Evolutionary conservation across 2,888 invertebrate genomes (phyloP).

Genomic region (Tetramorium bicarinatum): DNA sequence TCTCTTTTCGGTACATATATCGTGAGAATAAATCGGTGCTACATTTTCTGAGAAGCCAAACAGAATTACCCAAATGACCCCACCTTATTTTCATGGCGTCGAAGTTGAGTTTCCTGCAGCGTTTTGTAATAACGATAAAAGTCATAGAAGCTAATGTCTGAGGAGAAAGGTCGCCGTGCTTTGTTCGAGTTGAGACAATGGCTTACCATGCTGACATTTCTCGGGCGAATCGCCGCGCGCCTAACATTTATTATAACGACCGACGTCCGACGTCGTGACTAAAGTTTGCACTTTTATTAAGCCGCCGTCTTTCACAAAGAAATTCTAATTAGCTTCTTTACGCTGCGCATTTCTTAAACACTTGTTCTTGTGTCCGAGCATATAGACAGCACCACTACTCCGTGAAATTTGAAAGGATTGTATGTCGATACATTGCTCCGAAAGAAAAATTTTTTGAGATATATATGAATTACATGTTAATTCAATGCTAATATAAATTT

Average conservation of each 20-base stretch:
- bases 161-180: constrained; percentile 56
- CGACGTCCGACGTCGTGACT: constrained; percentile 50
- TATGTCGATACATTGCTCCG: background rate
- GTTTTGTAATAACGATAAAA: constrained; percentile 54
- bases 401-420: background rate
- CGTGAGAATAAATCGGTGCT: background rate
- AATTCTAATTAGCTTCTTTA: constrained; percentile 50
- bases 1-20: background rate
- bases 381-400: too few relatives aligned
- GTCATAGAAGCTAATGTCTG: constrained; percentile 42
- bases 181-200: constrained; percentile 55
- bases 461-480: background rate
- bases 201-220: constrained; percentile 54
- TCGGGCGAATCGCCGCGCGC: constrained; percentile 46
- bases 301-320: constrained; percentile 34
- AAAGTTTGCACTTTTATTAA: constrained; percentile 56
- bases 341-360: constrained; percentile 15
- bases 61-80: background rate
- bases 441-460: background rate
- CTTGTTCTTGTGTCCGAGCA: background rate
- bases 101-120: constrained; percentile 31
- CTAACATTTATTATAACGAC: constrained; percentile 58
- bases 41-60: background rate
- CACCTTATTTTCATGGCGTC: constrained; percentile 11
- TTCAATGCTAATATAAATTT: background rate